Conservation (phyloP, 2,888 invertebrate species). For the Erebia aethiops region DNA sequence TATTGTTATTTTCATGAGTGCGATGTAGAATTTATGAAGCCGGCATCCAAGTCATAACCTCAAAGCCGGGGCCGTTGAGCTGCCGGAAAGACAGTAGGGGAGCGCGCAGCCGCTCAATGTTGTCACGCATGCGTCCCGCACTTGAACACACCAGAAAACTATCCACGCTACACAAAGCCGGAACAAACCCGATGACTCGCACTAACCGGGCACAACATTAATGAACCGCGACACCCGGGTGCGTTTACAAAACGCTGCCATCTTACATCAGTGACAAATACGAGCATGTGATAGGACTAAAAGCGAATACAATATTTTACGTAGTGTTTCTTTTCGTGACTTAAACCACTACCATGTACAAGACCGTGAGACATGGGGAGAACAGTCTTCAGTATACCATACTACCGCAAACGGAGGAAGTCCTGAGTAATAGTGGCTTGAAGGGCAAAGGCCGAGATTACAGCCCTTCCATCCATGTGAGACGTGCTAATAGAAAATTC, state of each 20-base stretch:
- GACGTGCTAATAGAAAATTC: constrained; percentile 65
- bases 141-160: constrained; percentile 46
- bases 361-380: constrained; percentile 89
- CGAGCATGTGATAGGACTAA: constrained; percentile 70
- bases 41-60: constrained; percentile 77
- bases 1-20: constrained; percentile 67
- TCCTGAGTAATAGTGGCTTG: constrained; percentile 83
- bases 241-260: constrained; percentile 47
- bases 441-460: constrained; percentile 80
- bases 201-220: constrained; percentile 55
- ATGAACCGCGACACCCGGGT: constrained; percentile 53
- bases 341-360: constrained; percentile 84
- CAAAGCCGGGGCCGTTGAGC: constrained; percentile 63
- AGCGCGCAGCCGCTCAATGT: constrained; percentile 78
- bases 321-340: constrained; percentile 70
- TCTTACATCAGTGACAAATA: constrained; percentile 49
- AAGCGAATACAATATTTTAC: constrained; percentile 51
- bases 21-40: constrained; percentile 58
- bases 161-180: constrained; percentile 72
- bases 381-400: constrained; percentile 89
- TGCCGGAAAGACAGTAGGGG: constrained; percentile 56
- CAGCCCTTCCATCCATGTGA: constrained; percentile 74
- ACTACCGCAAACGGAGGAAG: constrained; percentile 87
- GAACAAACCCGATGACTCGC: constrained; percentile 63
- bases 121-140: constrained; percentile 70